Percentiles rank a stretch among this genome's conserved stretches.
phyloP scores from a whole-genome alignment of 2,888 invertebrate species.

The Alviniconcha strummeri region DNA sequence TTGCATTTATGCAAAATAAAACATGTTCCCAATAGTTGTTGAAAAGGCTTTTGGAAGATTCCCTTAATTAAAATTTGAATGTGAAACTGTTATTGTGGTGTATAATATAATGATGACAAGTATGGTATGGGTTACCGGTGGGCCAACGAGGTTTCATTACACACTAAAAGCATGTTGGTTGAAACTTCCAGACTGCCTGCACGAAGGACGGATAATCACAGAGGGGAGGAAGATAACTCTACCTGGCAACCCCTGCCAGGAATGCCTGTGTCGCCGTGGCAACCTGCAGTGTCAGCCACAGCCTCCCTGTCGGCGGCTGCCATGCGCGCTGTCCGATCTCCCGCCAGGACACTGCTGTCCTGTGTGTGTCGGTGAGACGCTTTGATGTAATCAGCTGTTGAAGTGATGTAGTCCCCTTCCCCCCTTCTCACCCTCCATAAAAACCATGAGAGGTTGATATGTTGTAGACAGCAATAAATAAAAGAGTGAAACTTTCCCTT shows the following conservation, averaged over 20 bases:
- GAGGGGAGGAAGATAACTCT: conserved; percentile 54
- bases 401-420: too few species aligned
- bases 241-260: conserved; percentile 59
- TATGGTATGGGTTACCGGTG: too few species aligned
- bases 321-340: conserved; percentile 57
- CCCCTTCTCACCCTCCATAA: too few species aligned
- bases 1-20: too few species aligned
- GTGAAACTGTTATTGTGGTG: too few species aligned
- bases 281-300: conserved; percentile 57
- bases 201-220: conserved; percentile 54
- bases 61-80: too few species aligned
- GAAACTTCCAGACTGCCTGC: conserved; percentile 60
- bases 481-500: background rate
- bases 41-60: too few species aligned
- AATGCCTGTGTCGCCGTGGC: conserved; percentile 63
- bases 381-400: background rate
- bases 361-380: conserved; percentile 58
- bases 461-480: too few species aligned
- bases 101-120: too few species aligned
- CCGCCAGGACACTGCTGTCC: conserved; percentile 63
- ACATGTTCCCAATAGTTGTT: too few species aligned
- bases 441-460: too few species aligned
- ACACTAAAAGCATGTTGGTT: background rate
- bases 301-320: conserved; percentile 54
- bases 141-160: too few species aligned